These are phyloP conservation scores for Thalpophila matura DNA, from an alignment of 2,888 invertebrate species.

Conservation along the genomic window DNA sequence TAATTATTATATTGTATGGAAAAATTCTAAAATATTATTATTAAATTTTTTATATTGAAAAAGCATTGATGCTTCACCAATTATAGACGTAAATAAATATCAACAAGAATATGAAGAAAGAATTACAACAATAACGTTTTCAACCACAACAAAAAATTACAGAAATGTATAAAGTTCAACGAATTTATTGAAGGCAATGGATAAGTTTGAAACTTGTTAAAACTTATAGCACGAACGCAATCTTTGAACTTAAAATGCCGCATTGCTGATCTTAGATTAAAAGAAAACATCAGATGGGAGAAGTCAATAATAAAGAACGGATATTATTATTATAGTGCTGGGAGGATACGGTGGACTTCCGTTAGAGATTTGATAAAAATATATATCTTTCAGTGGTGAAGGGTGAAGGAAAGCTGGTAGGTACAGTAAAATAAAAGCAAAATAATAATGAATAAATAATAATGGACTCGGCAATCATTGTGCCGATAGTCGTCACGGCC, in stretches of 20 bases:
- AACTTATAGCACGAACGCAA: constrained; percentile 50
- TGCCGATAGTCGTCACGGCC: too few species aligned
- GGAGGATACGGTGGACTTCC: constrained; percentile 5
- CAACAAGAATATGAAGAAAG: too few species aligned
- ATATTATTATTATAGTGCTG: constrained; percentile 30
- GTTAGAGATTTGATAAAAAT: not conserved
- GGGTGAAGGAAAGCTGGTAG: too few species aligned
- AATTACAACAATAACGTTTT: constrained; percentile 1
- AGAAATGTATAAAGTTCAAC: constrained; percentile 30
- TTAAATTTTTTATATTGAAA: too few species aligned
- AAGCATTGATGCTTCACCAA: too few species aligned
- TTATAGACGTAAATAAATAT: too few species aligned
- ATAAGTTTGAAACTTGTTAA: constrained; percentile 57
- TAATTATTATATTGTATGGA: too few species aligned
- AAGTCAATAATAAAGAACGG: constrained; percentile 10
- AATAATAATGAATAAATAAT: too few species aligned
- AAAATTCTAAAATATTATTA: too few species aligned
- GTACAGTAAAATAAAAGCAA: too few species aligned
- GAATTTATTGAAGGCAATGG: constrained; percentile 48
- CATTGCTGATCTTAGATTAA: constrained; percentile 40
- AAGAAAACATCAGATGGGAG: constrained; percentile 30
- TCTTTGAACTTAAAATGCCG: constrained; percentile 53
- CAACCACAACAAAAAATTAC: constrained; percentile 15
- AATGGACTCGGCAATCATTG: too few species aligned
- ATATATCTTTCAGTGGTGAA: constrained; percentile 7